Conservation (phyloP, 53 echinoderm and acorn worm genomes). For the Glandiceps talaboti region DNA sequence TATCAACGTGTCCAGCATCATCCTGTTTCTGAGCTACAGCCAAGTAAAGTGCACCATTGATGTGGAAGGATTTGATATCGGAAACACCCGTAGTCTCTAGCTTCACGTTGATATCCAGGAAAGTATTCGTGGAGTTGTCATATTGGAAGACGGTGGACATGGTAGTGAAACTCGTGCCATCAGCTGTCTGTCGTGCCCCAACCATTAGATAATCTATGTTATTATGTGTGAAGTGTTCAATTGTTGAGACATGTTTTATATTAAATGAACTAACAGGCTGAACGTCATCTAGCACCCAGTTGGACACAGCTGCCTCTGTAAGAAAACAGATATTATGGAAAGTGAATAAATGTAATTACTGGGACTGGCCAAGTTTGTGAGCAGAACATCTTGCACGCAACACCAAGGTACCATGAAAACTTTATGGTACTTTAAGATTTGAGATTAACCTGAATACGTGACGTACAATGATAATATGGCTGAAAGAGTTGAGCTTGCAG, state of each 20-base stretch:
- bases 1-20: constrained; percentile 15
- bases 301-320: background rate
- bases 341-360: background rate
- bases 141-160: background rate
- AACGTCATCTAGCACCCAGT: background rate
- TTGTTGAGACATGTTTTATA: background rate
- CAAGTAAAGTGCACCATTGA: constrained; percentile 33
- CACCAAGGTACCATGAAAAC: too few species aligned
- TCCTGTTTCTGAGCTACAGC: constrained; percentile 35
- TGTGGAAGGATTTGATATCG: constrained; percentile 32
- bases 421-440: too few species aligned
- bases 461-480: too few species aligned
- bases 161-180: background rate
- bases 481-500: too few species aligned
- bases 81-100: constrained; percentile 27
- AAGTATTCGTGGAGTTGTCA: background rate
- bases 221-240: background rate
- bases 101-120: constrained; percentile 14
- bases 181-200: background rate
- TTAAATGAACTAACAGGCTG: background rate
- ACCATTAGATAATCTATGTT: background rate
- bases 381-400: too few species aligned
- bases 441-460: too few species aligned
- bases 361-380: too few species aligned
- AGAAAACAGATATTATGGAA: too few species aligned